phyloP scores from a whole-genome alignment of 2,888 invertebrate genomes.

The Aphrophora alni region DNA sequence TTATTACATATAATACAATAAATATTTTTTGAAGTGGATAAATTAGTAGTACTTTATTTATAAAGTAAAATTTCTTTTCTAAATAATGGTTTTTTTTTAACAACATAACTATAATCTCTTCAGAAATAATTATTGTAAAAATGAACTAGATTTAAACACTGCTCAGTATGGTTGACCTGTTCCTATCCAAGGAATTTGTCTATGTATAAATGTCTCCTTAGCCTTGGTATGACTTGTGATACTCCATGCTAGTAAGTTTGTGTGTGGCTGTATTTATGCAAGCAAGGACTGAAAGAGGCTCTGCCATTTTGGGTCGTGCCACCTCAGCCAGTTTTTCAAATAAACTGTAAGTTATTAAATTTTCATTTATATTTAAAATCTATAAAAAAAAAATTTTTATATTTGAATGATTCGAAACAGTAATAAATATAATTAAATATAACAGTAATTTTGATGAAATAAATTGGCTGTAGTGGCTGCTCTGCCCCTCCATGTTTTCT shows the following conservation, averaged over 20 bases:
- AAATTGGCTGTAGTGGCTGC: slow-evolving; percentile 44
- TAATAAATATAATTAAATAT: not conserved
- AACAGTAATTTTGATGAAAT: not conserved
- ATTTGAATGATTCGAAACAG: not conserved
- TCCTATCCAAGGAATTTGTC: too few species aligned
- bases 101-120: too few species aligned
- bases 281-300: slow-evolving; percentile 31
- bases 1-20: too few species aligned
- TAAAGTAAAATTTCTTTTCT: too few species aligned
- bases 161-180: too few species aligned
- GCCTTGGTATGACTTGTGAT: not conserved
- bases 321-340: slow-evolving; percentile 30
- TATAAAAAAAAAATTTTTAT: not conserved
- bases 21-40: too few species aligned
- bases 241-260: not conserved
- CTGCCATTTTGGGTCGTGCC: slow-evolving; percentile 40
- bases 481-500: slow-evolving; percentile 39
- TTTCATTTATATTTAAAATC: not conserved
- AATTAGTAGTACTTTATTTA: too few species aligned
- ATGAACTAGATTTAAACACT: too few species aligned
- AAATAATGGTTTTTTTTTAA: too few species aligned
- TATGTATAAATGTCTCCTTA: not conserved
- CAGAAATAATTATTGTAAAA: too few species aligned
- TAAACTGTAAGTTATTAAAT: not conserved
- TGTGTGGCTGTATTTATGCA: slow-evolving; percentile 6